phyloP scores from a whole-genome alignment of 2,113 vertebrate species.

The Nothobranchius kuhntae region DNA sequence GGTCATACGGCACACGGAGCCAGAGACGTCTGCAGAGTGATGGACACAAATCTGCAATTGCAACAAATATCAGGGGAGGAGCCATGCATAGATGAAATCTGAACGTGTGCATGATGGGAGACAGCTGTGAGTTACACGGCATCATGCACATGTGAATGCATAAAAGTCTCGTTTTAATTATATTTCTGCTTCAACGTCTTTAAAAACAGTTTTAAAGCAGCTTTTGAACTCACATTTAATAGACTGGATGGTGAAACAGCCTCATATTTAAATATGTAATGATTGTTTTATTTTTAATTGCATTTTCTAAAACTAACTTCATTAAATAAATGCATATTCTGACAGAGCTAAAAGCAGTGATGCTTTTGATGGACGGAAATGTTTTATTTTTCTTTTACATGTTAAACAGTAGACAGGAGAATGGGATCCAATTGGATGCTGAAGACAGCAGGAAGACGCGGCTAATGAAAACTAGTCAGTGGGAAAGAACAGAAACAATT shows the following conservation, averaged over 20 bases:
- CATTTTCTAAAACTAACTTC: too few relatives aligned
- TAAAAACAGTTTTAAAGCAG: too few relatives aligned
- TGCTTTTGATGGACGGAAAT: too few relatives aligned
- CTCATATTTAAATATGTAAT: too few relatives aligned
- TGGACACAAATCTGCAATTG: not conserved
- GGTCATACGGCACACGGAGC: constrained; percentile 19
- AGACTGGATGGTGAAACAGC: too few relatives aligned
- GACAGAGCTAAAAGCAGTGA: too few relatives aligned
- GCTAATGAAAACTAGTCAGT: constrained; percentile 39
- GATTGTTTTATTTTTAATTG: too few relatives aligned
- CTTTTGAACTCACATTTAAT: too few relatives aligned
- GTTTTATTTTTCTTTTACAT: not conserved
- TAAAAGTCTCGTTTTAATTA: too few relatives aligned
- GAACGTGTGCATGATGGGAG: not conserved
- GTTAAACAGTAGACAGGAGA: not conserved
- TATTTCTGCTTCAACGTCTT: too few relatives aligned
- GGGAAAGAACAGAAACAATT: constrained; percentile 8
- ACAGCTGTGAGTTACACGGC: not conserved
- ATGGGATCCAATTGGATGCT: not conserved
- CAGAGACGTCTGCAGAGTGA: not conserved
- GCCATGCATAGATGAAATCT: not conserved
- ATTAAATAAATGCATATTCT: too few relatives aligned
- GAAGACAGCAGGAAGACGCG: constrained; percentile 2
- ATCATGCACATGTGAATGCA: too few relatives aligned
- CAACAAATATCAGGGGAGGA: not conserved